Evolutionary conservation across 2,888 invertebrate species (phyloP), one percentile per base, ranked within the genome.

Genomic region (Drosophila paramelanica): DNA sequence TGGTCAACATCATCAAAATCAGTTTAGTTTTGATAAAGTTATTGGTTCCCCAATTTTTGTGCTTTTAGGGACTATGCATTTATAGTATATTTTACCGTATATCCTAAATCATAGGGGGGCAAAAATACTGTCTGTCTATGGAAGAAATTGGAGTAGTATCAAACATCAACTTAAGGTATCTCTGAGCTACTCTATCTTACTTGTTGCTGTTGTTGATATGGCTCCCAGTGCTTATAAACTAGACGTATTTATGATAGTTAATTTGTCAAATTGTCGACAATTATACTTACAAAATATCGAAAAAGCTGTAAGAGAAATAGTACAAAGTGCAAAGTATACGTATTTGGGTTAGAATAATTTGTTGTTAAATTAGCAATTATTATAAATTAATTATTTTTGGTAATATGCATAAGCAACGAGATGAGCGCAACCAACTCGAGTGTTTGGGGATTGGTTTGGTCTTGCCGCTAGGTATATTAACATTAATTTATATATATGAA

Each of bases 291-390:
- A 70, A 45, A 20, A 52, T 25, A 42, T 33, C 27, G 17, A 46
- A 46, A 10, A 36, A 13, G 47, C 67, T 62, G 59, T 38, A 72
- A 58, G 17, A 53, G 11, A 36, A 20, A 13, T 57, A 8, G 11
- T 52, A 23, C 8, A 42, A 33, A 55, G 75, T 79, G 81, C 88
- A 84, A 79, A 73, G 76, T 84, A 75, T 64, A 74, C 66, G 70
- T 13, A 36, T 49, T 51, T 60, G 59, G 52, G 75, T 83, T 84
- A 84, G 65, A 41, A 61, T 58, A 55, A 76, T 72, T 73, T 80
- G 87, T 82, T 78, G 83, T 88, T 88, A 82, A 88, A 88, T 89
- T 89, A 89, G 88, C 88, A 88, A 88, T 88, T 88, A 88, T 82
- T 80, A 65, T 80, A 77, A 77, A 79, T 79, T 57, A 64, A 60